Evolutionary conservation across 2,888 invertebrate species (phyloP), one percentile per base, ranked within the genome.

Genomic region (Muscina levida): DNA sequence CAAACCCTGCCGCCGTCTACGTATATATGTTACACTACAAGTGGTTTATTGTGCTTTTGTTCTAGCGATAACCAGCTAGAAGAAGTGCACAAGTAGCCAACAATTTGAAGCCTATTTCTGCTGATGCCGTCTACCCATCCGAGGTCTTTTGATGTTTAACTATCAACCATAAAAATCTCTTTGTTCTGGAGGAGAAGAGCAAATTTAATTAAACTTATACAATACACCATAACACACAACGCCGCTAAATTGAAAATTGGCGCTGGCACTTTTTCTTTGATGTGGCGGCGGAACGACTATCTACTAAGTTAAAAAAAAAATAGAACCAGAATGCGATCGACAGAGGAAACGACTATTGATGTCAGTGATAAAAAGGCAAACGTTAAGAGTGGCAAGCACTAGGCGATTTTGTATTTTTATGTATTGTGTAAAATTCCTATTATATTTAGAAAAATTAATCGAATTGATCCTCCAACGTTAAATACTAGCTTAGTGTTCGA

Each of bases 161-260:
- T 81, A 81, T 81, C 81, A 67, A 68, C 46, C 62, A 48, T 74
- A 46, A 57, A 74, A 77, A 81, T 81, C 81, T 81, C 81, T 81
- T 81, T 81, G 81, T 77, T 57, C 56, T 77, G 74, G 10, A 22
- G 10, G 15, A 62, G 13, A 26, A 62, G 62, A 68, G 68, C 24
- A 74, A 71, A 77, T 72, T 75, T 81, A 77, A 81, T 81, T 81
- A 71, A 77, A 75, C 62, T 77, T 72, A 74, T 68, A 67, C 53
- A 62, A 77, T 6, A 31, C 57, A 65, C 67, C 51, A 73, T 26
- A 67, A 48, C 24, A 22, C 62, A 37, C 48, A 39, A 26, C 51
- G 51, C 3, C 46, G 53, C 42, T 51, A 76, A 80, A 77, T 79
- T 62, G 79, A 77, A 82, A 80, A 71, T 59, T 48, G 67, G 57